Conservation (phyloP, 2,888 invertebrate genomes). For the Bombylius discolor region DNA sequence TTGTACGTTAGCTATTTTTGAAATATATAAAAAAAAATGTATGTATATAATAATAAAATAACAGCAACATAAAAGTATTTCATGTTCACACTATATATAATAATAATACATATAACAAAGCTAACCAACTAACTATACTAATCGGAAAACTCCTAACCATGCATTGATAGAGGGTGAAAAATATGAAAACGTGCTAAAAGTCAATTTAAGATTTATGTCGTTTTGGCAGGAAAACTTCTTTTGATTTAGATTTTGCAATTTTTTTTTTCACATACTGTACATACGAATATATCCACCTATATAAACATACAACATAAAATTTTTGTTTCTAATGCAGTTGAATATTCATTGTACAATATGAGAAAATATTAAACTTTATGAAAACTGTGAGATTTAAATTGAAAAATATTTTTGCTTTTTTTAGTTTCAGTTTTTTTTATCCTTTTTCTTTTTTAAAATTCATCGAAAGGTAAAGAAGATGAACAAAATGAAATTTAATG, state of each 20-base stretch:
- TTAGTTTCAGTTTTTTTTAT: too few species aligned
- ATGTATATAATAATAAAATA: background rate
- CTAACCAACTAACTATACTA: constrained; percentile 2
- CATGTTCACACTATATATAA: constrained; percentile 10
- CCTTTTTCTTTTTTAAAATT: too few species aligned
- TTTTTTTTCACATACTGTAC: background rate
- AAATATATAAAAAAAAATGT: background rate
- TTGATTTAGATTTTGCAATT: background rate
- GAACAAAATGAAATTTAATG: too few species aligned
- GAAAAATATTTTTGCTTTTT: too few species aligned
- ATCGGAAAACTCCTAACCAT: constrained; percentile 3
- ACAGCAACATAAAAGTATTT: background rate
- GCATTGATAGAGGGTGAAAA: constrained; percentile 10
- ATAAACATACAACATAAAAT: too few species aligned
- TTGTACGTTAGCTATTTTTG: background rate
- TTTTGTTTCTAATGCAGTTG: too few species aligned
- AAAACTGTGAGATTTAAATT: too few species aligned
- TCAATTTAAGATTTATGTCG: constrained; percentile 11
- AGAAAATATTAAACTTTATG: too few species aligned
- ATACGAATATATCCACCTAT: too few species aligned
- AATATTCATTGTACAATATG: too few species aligned
- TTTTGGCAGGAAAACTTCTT: constrained; percentile 2
- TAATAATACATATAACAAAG: background rate
- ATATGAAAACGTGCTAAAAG: constrained; percentile 12
- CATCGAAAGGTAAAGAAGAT: too few species aligned